Conservation (phyloP, 2,797 vertebrate species). For the Gymnopithys bicolor region DNA sequence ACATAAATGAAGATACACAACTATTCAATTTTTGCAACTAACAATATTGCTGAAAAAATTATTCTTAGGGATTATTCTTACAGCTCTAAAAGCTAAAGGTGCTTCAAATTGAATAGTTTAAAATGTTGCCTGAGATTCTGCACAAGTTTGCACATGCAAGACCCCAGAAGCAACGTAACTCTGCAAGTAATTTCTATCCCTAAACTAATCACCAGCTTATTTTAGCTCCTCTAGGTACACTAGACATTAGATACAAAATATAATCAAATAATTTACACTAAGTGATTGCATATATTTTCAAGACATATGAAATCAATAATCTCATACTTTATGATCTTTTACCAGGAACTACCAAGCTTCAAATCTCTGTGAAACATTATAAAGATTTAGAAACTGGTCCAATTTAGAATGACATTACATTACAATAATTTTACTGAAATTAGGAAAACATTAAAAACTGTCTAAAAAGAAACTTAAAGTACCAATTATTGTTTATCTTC, state of each 20-base stretch:
- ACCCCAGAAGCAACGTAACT: neutral
- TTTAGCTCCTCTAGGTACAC: neutral
- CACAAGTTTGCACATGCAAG: neutral
- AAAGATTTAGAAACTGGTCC: neutral
- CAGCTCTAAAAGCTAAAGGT: neutral
- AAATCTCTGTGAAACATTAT: neutral
- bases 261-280: neutral
- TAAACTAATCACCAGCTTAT: neutral
- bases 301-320: neutral
- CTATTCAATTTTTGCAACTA: neutral
- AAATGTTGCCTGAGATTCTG: neutral
- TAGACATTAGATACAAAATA: neutral
- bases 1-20: neutral
- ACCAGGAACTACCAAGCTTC: neutral
- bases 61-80: neutral
- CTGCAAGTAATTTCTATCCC: neutral
- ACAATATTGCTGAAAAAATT: neutral
- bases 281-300: neutral
- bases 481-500: neutral
- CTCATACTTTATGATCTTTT: neutral
- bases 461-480: neutral
- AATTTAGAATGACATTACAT: neutral
- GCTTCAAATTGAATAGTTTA: neutral
- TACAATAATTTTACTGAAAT: neutral
- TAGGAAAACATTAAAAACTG: neutral